Evolutionary conservation across 1,140 invertebrate genomes (phyloP), one percentile per base, ranked within the genome.

Genomic region (Elysia chlorotica): DNA sequence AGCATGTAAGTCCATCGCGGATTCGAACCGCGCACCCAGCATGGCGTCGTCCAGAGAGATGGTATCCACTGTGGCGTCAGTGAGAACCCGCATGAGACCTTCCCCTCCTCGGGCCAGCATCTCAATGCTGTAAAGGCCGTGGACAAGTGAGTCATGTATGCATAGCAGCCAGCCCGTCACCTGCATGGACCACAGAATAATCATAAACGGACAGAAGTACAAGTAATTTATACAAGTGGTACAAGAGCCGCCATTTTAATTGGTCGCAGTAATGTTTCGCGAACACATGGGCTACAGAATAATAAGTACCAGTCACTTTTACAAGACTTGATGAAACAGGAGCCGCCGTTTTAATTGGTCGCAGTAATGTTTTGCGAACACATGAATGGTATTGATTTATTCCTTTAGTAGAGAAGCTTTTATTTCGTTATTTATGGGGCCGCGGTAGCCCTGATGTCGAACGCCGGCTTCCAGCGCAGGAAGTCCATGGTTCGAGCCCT

Each of bases 21-120:
- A 59, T 21, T 69, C 38, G 54, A 59, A 59, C 19, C 53, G 28
- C 28, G 67, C 67, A 5, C 67, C 67, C 1, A 69, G 33, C 10
- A 56, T 23, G 3, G 67, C 67, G 37, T 69, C 56, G 37, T 69
- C 67, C 67, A 69, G 48, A 48, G 41, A 48, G 41, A 48, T 48
- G 41, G 65, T 54, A 14, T 25, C 30, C 1, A 69, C 59, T 19
- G n/a, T 37, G n/a, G 67, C 67, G 5, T 69, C 54, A 37, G 37
- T 33, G n/a, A 69, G 30, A 1, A 69, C 67, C 28, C 67, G 31
- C 19, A 69, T 25, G 23, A 69, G 59, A 6, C 59, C 54, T 38
- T 56, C 25, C 1, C 67, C 67, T 38, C 23, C 33, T 2, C 57
- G 1, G 3, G 4, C 25, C 17, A 56, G 57, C 54, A 69, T 17